Conservation (phyloP, 2,888 invertebrate species). For the Machimus rusticus region DNA sequence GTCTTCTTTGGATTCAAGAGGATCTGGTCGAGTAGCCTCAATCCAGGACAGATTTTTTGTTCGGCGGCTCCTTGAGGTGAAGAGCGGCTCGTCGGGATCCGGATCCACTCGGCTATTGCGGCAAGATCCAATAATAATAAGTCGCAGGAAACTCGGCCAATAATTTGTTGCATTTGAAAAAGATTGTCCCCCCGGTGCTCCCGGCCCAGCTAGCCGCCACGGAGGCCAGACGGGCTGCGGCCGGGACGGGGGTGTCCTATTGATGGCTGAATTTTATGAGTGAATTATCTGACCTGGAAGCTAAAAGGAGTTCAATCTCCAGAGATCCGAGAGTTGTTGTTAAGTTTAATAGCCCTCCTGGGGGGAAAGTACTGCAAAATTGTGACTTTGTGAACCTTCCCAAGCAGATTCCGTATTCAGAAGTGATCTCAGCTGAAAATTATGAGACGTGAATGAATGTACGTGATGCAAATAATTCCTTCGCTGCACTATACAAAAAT, state of each 20-base stretch:
- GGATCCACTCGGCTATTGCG: background rate
- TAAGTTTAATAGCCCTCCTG: slow-evolving; percentile 32
- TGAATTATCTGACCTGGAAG: slow-evolving; percentile 31
- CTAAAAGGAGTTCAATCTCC: slow-evolving; percentile 15
- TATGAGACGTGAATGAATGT: slow-evolving; percentile 51
- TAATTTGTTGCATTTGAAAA: slow-evolving; percentile 39
- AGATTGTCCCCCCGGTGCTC: background rate
- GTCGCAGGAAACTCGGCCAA: background rate
- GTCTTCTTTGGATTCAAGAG: background rate
- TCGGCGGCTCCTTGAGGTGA: background rate
- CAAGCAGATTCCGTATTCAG: slow-evolving; percentile 22
- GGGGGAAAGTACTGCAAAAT: slow-evolving; percentile 21
- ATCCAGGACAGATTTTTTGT: background rate
- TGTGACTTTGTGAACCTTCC: slow-evolving; percentile 37
- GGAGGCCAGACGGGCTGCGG: background rate
- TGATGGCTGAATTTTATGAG: slow-evolving; percentile 33
- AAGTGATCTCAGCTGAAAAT: slow-evolving; percentile 46
- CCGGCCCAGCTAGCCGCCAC: background rate
- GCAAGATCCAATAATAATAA: slow-evolving; percentile 12
- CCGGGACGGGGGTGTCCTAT: background rate
- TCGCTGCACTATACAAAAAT: slow-evolving; percentile 31
- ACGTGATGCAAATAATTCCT: slow-evolving; percentile 50
- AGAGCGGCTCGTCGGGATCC: background rate
- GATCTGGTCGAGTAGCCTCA: background rate
- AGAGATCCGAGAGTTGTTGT: slow-evolving; percentile 28